Base-by-base conservation (phyloP, 2,797 vertebrate species). In the Linurgus olivaceus region DNA sequence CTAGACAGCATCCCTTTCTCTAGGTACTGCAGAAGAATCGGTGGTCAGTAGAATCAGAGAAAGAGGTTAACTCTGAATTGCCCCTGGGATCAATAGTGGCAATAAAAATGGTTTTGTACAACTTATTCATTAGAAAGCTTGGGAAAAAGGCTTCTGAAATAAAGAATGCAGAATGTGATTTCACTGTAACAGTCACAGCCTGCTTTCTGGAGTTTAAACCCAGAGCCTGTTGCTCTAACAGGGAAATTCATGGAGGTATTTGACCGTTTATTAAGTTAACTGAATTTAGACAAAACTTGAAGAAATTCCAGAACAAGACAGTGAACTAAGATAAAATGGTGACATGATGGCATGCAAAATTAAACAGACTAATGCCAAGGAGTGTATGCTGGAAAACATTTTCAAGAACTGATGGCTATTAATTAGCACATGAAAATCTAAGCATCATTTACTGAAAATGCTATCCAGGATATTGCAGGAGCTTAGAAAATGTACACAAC, bases 61-160 rank as follows among this genome's bases (percentile, higher is more conserved):
- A 86, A 88, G 48, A 88, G 24, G 37, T 67, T 89, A 83, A 70
- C 50, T 88, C 59, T 62, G 75, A 86, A 74, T 76, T 76, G 33
- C 67, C 59, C 58, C 61, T 58, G 73, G 37, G 78, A 95, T 92
- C 63, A 62, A 71, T 59, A 93, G 55, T 1, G 0, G 24, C 65
- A 74, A 51, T 77, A 76, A 91, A 81, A 70, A 86, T 80, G n/a
- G 13, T 62, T 91, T 92, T 93, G 35, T 86, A 86, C 76, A 86
- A 71, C 35, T 62, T 83, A 44, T 44, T 93, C 77, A 82, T 85
- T 94, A 88, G 74, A 67, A 76, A 82, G 19, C 26, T 80, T 62
- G 58, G 15, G 9, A 12, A 20, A 66, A 70, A 79, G 9, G 3
- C 35, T 82, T 83, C 81, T 62, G 67, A 79, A 93, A 84, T 74